Evolutionary conservation across 2,797 vertebrate species (phyloP), one percentile per base, ranked within the genome.

Genomic region (Eleutherodactylus coqui): DNA sequence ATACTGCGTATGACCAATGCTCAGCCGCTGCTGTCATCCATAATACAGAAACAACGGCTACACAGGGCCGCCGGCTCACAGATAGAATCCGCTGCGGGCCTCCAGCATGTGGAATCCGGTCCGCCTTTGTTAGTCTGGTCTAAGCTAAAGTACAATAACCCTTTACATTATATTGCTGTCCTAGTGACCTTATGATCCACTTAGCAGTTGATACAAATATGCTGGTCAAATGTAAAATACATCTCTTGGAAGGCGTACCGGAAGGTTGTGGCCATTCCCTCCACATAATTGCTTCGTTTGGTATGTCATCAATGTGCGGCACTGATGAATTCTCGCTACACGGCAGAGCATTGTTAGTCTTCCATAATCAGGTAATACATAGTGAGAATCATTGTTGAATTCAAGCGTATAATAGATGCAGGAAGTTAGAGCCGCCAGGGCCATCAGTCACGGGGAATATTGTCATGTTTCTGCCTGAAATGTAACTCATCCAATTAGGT

Each of bases 401-500:
- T 36, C 80, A 82, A 53, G 79, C 51, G 34, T 83, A 60, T 82
- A 83, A 87, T 78, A 69, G 79, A 70, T 78, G 60, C 62, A 77
- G 4, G 36, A 38, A 75, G 43, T 49, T 21, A 76, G 69, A 82
- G 45, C n/a, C n/a, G 72, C 79, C 43, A 82, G 58, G 79, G 47
- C 72, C 70, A 82, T 86, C 72, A 82, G 45, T 86, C 79, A 62
- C 24, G 34, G 43, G n/a, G 79, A 86, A 76, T 55, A 82, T 86
- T 47, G 34, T 82, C 72, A 75, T 86, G 85, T 86, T 82, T 82
- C n/a, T 82, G 17, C 58, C 62, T 82, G 45, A 38, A 51, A 53
- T 82, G 34, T 82, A 82, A 82, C 47, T 76, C 60, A 77, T 86
- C 72, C 38, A 83, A 83, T 87, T 87, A 83, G 36, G 27, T 36